Conservation (phyloP, 2,888 invertebrate genomes). For the Morinoia aosen region DNA sequence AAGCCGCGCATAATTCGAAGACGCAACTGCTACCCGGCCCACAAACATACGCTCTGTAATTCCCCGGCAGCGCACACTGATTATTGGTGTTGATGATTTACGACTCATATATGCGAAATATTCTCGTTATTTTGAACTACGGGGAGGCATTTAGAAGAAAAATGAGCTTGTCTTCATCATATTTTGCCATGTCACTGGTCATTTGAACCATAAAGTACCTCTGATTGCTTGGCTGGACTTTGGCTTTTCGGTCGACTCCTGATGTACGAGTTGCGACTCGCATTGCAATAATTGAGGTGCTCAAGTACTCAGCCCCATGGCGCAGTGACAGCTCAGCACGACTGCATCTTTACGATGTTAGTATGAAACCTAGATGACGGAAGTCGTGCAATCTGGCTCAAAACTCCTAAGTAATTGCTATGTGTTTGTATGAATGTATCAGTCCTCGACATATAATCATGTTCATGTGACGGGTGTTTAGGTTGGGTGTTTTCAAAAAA, state of each 20-base stretch:
- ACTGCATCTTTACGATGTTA: neutral
- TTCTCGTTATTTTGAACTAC: neutral
- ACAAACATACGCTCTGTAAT: neutral
- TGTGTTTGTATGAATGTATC: neutral
- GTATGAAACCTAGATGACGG: neutral
- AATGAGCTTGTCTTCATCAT: neutral
- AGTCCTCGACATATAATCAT: neutral
- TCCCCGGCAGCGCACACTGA: neutral
- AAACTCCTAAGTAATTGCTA: neutral
- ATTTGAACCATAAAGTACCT: neutral
- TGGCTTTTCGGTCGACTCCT: neutral
- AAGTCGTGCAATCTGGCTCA: neutral
- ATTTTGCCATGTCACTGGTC: neutral
- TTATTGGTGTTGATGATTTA: neutral
- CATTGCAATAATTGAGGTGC: neutral
- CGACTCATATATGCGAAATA: neutral
- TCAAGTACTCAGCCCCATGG: neutral
- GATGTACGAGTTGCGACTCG: neutral
- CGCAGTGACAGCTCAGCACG: neutral
- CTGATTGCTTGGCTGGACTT: neutral
- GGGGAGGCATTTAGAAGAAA: neutral
- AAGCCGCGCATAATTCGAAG: neutral
- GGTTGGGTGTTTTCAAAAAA: neutral
- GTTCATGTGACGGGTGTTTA: neutral
- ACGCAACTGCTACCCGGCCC: neutral